Percentiles rank a stretch among this genome's conserved stretches.
phyloP scores from a whole-genome alignment of 1,140 invertebrate genomes.

The Rhynchophorus ferrugineus region DNA sequence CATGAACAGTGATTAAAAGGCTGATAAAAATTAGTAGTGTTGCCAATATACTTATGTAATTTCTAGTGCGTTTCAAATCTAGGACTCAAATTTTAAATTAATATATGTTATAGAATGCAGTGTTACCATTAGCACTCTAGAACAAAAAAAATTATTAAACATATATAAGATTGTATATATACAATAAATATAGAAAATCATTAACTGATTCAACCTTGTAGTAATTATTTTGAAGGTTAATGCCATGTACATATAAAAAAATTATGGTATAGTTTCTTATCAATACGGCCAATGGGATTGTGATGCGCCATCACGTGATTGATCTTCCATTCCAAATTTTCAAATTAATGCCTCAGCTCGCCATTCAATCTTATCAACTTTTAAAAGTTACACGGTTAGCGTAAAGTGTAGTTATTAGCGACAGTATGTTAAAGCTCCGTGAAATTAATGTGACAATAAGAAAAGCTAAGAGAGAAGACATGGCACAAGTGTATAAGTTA shows the following conservation, averaged over 20 bases:
- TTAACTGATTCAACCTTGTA: too few species aligned
- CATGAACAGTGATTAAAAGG: too few species aligned
- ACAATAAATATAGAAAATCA: too few species aligned
- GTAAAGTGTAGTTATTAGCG: background rate
- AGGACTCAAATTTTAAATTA: too few species aligned
- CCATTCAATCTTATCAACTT: background rate
- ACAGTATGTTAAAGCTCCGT: conserved; percentile 11
- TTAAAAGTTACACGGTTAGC: background rate
- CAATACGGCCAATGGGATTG: background rate
- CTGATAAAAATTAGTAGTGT: too few species aligned
- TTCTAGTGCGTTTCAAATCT: too few species aligned
- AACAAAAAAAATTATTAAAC: too few species aligned
- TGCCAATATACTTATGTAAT: too few species aligned
- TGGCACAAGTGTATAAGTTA: conserved; percentile 24
- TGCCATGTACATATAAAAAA: background rate
- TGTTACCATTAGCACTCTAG: too few species aligned
- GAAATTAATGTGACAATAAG: conserved; percentile 24
- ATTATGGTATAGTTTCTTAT: background rate
- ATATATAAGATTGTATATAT: too few species aligned
- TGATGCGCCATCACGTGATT: background rate
- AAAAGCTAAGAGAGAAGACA: conserved; percentile 28
- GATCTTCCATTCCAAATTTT: background rate
- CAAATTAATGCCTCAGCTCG: background rate
- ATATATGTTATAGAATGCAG: too few species aligned
- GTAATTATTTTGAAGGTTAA: background rate